Percentiles rank a stretch among this genome's conserved stretches.
Conservation (phyloP, 2,797 vertebrate species). For the Propithecus perrieri region DNA sequence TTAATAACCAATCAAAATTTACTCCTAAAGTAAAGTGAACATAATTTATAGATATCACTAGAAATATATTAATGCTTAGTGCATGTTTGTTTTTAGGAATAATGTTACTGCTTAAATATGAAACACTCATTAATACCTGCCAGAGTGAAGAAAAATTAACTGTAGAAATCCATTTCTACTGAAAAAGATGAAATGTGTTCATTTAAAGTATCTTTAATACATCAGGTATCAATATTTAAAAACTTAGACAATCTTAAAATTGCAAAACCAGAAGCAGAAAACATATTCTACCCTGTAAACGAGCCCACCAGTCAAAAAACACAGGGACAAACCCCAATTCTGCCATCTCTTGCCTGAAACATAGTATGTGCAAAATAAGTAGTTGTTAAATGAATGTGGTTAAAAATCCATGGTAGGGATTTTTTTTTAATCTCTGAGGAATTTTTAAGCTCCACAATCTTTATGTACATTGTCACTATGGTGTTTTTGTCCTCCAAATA, state of each 20-base stretch:
- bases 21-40: neutral
- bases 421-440: neutral
- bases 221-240: neutral
- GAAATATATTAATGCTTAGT: neutral
- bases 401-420: neutral
- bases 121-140: neutral
- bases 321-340: neutral
- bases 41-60: neutral
- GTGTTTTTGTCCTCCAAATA: neutral
- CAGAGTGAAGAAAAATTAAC: neutral
- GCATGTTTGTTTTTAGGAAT: neutral
- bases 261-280: neutral
- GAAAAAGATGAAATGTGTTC: neutral
- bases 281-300: neutral
- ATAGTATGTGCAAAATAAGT: neutral
- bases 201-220: neutral
- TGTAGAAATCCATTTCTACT: neutral
- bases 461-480: neutral
- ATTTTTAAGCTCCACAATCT: neutral
- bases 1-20: slow-evolving; percentile 5
- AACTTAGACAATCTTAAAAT: neutral
- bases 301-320: neutral
- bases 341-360: neutral
- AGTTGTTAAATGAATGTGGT: neutral
- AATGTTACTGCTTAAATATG: neutral